Conservation (phyloP, 2,797 vertebrate genomes). For the Brachyrhaphis roseni region DNA sequence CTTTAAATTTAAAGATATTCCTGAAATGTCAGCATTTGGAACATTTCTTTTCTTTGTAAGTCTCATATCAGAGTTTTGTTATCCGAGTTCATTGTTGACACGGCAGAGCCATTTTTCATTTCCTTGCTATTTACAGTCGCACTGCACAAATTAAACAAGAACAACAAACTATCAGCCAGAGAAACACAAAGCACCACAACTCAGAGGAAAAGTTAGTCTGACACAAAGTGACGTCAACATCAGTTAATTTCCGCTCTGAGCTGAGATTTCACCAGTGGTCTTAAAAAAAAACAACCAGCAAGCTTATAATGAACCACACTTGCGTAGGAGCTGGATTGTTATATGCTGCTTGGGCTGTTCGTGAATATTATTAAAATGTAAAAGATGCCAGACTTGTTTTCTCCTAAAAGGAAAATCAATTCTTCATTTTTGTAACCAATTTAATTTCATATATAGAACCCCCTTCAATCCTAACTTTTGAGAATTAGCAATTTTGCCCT, state of each 20-base stretch:
- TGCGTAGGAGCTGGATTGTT: constrained; percentile 37
- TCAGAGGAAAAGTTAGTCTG: constrained; percentile 21
- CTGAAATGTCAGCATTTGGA: constrained; percentile 1
- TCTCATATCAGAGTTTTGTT: background rate
- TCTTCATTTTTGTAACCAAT: constrained; percentile 16
- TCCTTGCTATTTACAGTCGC: background rate
- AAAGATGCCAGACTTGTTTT: constrained; percentile 3
- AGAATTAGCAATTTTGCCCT: background rate
- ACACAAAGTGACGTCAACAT: constrained; percentile 28
- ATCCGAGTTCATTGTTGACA: background rate
- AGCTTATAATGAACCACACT: constrained; percentile 62
- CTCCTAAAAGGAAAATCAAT: constrained; percentile 23
- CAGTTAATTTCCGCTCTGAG: constrained; percentile 56
- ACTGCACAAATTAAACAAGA: background rate
- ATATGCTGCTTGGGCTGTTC: constrained; percentile 22
- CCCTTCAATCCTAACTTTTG: background rate
- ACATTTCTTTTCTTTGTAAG: background rate
- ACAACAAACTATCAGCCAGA: constrained; percentile 20
- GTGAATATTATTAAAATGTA: constrained; percentile 41
- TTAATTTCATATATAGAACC: constrained; percentile 39
- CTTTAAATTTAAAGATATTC: constrained; percentile 4
- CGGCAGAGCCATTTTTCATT: constrained; percentile 11
- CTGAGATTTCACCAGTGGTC: constrained; percentile 53
- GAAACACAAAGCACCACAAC: constrained; percentile 13
- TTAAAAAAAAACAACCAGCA: constrained; percentile 45